Evolutionary conservation across 1,140 invertebrate genomes (phyloP), one percentile per base, ranked within the genome.

Genomic region (Saccostrea echinata): DNA sequence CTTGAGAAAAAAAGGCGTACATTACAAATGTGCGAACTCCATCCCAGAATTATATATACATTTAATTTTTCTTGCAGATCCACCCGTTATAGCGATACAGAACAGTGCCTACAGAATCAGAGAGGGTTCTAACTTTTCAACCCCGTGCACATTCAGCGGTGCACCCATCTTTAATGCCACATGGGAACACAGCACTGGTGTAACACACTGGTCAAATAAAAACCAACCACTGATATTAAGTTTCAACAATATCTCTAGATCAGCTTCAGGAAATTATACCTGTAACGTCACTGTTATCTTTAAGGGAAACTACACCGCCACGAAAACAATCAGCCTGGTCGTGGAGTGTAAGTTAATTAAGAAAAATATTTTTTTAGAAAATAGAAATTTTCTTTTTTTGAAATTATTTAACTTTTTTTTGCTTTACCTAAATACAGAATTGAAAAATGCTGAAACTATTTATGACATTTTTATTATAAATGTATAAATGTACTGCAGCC

Each of bases 341-440:
- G 68, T 76, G 24, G 68, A 76, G 27, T 76, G 68, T 76, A 76
- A 76, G 68, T 76, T 30, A 61, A 18, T 21, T 8, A 21, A 61
- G n/a, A 6, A 61, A 61, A 21, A 9, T 55, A 11, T 55, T 13
- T 55, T 55, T 16, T 55, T 55, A 1, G 6, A 55, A 55, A 9
- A 11, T 13, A 55, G 11, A 13, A 13, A 1, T 1, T 16, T 1
- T 55, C 53, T 11, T 16, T 55, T 55, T 55, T 3, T 0, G 18
- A 55, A 55, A 4, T 53, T 55, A 11, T 55, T 1, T 11, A 11
- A 55, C 18, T 11, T 55, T 55, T 55, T 11, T 13, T 55, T 55
- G 53, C 18, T 55, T 55, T 0, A 55, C 53, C 8, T 13, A 1
- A 0, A 55, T 55, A 55, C 9, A 13, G 53, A 13, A 55, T 55